Evolutionary conservation across 2,113 vertebrate genomes (phyloP), one percentile per base, ranked within the genome.

Genomic region (Microtus pennsylvanicus): DNA sequence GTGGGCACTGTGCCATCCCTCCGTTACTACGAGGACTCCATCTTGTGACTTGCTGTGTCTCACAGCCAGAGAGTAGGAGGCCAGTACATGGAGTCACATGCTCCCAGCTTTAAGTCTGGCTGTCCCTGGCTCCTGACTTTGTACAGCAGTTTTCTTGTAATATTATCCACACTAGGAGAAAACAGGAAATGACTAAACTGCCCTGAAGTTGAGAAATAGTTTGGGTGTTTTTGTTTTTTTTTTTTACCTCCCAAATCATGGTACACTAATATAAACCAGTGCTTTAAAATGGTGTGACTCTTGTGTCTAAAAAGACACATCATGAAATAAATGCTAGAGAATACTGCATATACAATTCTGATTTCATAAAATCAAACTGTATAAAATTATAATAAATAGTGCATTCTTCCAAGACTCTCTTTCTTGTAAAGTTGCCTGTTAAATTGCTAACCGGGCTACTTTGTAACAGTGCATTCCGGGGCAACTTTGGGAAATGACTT

Each of bases 171-270:
- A 22, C 47, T 38, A 55, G 72, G 70, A 83, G 63, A 87, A 93
- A 90, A 42, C 89, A 96, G 77, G 91, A 95, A 94, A 91, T 93
- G 82, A 86, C 74, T 87, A 26, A 80, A 82, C 50, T 75, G 52
- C 85, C 52, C 72, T 33, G 81, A 82, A 86, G 21, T 88, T 94
- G 91, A 77, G 82, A 95, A 90, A 96, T 21, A 12, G 6, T 85
- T 58, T 58, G 55, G 55, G 42, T 42, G 42, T 4, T 58, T 58
- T 58, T 94, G 30, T 50, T 87, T 58, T 94, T 47, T 50, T 87
- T 67, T 85, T 24, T 7, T 21, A 58, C 19, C 58, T 58, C 19
- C 24, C 21, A 81, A 80, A 80, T 86, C 58, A 30, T 76, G 58
- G 28, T n/a, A 26, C 19, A 75, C 22, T 11, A 70, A 9, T n/a